Base-by-base conservation (phyloP, 2,888 invertebrate genomes). In the Lacanobia wlatinum region DNA sequence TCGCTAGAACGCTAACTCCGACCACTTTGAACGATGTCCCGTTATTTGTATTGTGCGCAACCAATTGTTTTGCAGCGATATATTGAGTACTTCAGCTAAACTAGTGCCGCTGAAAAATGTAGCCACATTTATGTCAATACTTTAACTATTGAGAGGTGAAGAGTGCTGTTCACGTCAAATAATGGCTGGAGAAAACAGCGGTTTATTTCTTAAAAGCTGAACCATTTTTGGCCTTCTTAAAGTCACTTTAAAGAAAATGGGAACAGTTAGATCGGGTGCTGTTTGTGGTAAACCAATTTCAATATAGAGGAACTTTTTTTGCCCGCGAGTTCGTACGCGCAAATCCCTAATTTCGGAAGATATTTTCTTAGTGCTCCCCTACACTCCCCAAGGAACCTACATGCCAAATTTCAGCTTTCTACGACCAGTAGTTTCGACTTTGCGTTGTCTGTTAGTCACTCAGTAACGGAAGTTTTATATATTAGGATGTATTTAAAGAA, bases 41-140 rank as follows among this genome's bases (percentile, higher is more conserved):
- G 85, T 89, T 89, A 90, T 92, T 92, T 92, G 87, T 92, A 89
- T 86, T 87, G 88, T 85, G 77, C 87, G 85, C 85, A 89, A 88
- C 88, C 91, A 90, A 91, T 92, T 91, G 91, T 89, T 88, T 87
- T 76, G 71, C 73, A 61, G 72, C 80, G 78, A 86, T 81, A 77
- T 80, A 83, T 82, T 79, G 82, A 77, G 76, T 61, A 62, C 75
- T 76, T 65, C 58, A 72, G 65, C 56, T 63, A 67, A 78, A 81
- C 74, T 78, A 74, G 53, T 52, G n/a, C 1, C 8, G 8, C 60
- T 73, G 78, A 73, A 77, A 70, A 80, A 80, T 80, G 48, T 40
- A 18, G 18, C 40, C 70, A 40, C 78, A 65, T 77, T 74, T 61
- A 63, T 67, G 78, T 81, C 82, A 66, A 77, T 81, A 60, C 55